Base-by-base conservation (phyloP, 2,797 vertebrate genomes). In the Pempheris klunzingeri region DNA sequence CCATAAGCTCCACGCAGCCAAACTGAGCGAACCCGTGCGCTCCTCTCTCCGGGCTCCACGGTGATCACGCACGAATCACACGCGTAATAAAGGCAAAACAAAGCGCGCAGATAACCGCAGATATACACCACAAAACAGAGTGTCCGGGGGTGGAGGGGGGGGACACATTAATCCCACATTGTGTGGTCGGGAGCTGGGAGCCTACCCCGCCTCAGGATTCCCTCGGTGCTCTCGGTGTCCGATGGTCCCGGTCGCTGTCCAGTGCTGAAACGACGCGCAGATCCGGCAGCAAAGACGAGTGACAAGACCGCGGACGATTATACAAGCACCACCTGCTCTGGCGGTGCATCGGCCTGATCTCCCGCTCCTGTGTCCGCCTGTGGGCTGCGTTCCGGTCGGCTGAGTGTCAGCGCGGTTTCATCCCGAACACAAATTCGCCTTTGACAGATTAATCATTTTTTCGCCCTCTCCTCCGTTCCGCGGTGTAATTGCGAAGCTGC, bases 391-490 rank as follows among this genome's bases (percentile, higher is more conserved):
- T 71, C 28, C 70, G 78, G 52, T 81, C 78, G 57, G 54, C 14
- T 62, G 78, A 57, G 84, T 74, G 87, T 92, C 90, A 91, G 64
- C 54, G 84, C 72, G 66, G 53, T 86, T 68, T 92, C 88, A 91
- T 90, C 80, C 85, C 68, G 26, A 80, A 82, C 85, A 77, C 76
- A 82, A 86, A 91, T 92, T 92, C 83, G 68, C 81, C 90, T 88
- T 87, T 86, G 88, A 93, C 90, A 91, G 88, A 93, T 93, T 92
- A 93, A 92, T 94, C 82, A 77, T 88, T 82, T 89, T 80, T 62
- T 55, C 77, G 39, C 49, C 43, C 70, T 83, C 68, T 80, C 69
- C 81, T 61, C 71, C 71, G 87, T 81, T 92, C 86, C 89, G 84
- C 93, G 89, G 82, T 84, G 87, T 83, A 81, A 94, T 91, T 89